Evolutionary conservation across 2,113 vertebrate genomes (phyloP), one percentile per base, ranked within the genome.

Genomic region (Amia ocellicauda): DNA sequence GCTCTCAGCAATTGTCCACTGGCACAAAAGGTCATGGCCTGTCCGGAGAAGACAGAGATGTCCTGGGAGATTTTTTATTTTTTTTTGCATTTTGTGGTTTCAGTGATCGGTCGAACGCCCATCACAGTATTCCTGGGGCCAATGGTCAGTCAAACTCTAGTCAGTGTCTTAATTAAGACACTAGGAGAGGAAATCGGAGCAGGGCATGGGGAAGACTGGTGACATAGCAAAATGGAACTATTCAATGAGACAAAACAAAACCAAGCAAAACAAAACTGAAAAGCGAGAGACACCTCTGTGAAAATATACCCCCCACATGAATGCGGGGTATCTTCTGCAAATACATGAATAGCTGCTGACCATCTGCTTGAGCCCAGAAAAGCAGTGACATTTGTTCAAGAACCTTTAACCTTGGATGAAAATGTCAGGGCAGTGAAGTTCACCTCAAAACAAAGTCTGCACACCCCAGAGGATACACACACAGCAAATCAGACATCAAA

Each of bases 381-480:
- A 27, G 53, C 19, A 43, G 58, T 79, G 78, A 83, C 81, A 72
- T 80, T 84, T 79, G 83, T 74, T 64, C 67, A 66, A n/a, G 43
- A 75, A 83, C 82, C 84, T 82, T 77, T 85, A 70, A 83, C 83
- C 80, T 76, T 45, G 53, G 27, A 62, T 61, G 68, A 70, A 83
- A 81, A 82, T 81, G 80, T 85, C 83, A 79, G 54, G 63, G 62
- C 73, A 76, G 54, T 43, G 57, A 70, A 69, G 65, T 71, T 78
- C 75, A 77, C 59, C 54, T 17, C 62, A 55, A 63, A 61, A 76
- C 55, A 74, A 68, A 60, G 27, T 24, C 29, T 42, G 52, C 45
- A 50, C 27, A 60, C 59, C 63, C 52, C 62, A 23, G 43, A 22
- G 57, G 55, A 24, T 58, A 49, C 24, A 42, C 36, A 31, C 28